A percentile compares a stretch with the other conserved stretches of the same genome.
These are phyloP conservation scores for Panulirus ornatus DNA, from an alignment of 1,140 invertebrate species.

Conservation along the genomic window DNA sequence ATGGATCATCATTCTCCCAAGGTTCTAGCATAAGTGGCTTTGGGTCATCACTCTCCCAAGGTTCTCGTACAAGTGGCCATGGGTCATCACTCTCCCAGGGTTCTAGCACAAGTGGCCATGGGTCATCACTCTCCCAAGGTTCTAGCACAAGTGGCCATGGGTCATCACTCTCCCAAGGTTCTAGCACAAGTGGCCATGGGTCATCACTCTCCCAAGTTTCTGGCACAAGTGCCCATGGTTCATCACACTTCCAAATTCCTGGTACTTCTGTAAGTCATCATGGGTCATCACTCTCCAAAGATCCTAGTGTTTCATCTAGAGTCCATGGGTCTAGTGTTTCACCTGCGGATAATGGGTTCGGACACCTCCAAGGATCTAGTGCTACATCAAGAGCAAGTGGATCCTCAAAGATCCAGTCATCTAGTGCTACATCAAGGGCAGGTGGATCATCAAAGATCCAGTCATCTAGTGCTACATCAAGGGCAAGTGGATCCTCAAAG, in stretches of 20 bases:
- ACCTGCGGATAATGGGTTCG: not conserved
- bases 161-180: not conserved
- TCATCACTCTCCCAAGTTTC: not conserved
- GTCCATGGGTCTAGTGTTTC: not conserved
- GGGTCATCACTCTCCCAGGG: not conserved
- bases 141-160: not conserved
- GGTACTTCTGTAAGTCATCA: not conserved
- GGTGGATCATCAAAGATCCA: not conserved
- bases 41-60: too few species aligned
- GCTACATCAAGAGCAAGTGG: not conserved
- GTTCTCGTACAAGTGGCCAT: not conserved
- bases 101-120: not conserved
- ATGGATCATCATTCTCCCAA: too few species aligned
- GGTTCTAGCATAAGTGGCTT: too few species aligned
- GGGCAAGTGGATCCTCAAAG: not conserved
- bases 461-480: not conserved
- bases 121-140: not conserved
- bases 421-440: not conserved
- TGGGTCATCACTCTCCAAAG: not conserved
- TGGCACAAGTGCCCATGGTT: not conserved
- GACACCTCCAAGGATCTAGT: not conserved
- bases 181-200: not conserved
- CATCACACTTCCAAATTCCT: not conserved
- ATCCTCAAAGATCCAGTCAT: too few species aligned
- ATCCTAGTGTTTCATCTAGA: not conserved